Base-by-base conservation (phyloP, 2,113 vertebrate genomes). In the Galemys pyrenaicus region DNA sequence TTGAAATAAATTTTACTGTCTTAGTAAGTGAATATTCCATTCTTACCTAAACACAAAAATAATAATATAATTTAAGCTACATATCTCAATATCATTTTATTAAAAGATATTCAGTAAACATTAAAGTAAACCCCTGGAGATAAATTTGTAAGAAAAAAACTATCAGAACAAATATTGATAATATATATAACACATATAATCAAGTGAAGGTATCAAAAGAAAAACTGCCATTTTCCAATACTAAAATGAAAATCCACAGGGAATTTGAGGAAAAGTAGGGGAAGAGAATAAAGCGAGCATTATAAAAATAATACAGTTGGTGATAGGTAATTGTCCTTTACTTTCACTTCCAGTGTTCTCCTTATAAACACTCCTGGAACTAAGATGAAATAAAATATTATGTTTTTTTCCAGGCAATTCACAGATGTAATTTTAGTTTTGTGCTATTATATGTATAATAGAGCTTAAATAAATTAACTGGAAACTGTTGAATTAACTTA, bases 311-410 rank as follows among this genome's bases (percentile, higher is more conserved):
- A 67, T 22, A 39, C 8, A 83, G 35, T 54, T 60, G 81, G 65
- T 51, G 6, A 49, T 9, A 39, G 26, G 7, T 35, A 41, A 46
- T 39, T 54, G 17, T 64, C 3, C 3, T 39, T n/a, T 10, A 41
- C 1, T 1, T 1, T 82, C 15, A 26, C 5, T 68, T 1, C 3
- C 17, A 65, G 22, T 16, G 0, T 46, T 9, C 0, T 58, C 7
- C 9, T 77, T 74, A n/a, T 70, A 44, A 64, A 84, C 9, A 20
- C n/a, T 64, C 3, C 6, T 88, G 1, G 80, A 24, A 58, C 2
- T 20, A 2, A 70, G 58, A 26, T 84, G 32, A 88, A 88, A 75
- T 77, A 9, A 80, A 10, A 22, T 26, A 2, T 3, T 54, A 6
- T 28, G 3, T 28, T 35, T 28, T 32, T 37, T 54, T 46, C 28